Evolutionary conservation across 2,888 invertebrate genomes (phyloP).

Genomic region (Vesta saturnalis): DNA sequence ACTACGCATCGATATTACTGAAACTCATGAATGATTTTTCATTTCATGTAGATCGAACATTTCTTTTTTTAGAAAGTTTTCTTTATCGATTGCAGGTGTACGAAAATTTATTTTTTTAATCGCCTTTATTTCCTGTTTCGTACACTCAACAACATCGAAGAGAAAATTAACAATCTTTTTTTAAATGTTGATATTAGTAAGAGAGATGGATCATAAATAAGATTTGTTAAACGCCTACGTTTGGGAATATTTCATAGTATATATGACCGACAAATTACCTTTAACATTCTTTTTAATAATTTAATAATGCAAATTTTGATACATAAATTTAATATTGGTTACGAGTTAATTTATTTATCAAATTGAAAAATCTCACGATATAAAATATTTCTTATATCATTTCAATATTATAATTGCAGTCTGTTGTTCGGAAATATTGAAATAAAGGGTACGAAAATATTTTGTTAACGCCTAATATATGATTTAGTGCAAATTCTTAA

Average conservation of each 20-base stretch:
- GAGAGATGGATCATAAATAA: background rate
- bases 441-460: too few species aligned
- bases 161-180: background rate
- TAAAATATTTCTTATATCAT: too few species aligned
- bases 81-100: constrained; percentile 46
- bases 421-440: too few species aligned
- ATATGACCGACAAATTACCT: constrained; percentile 20
- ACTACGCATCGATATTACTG: background rate
- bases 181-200: background rate
- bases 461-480: too few species aligned
- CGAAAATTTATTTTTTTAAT: constrained; percentile 15
- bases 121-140: constrained; percentile 14
- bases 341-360: background rate
- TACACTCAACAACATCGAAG: background rate
- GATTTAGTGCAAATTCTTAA: too few species aligned
- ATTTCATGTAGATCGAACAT: constrained; percentile 21
- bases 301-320: constrained; percentile 11
- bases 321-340: background rate
- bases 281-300: background rate
- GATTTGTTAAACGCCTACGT: constrained; percentile 16
- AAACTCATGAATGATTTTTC: constrained; percentile 30
- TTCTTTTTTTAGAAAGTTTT: constrained; percentile 44
- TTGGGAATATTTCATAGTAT: constrained; percentile 3
- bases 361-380: too few species aligned
- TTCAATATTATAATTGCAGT: too few species aligned